Evolutionary conservation across 2,113 vertebrate genomes (phyloP), one percentile per base, ranked within the genome.

Genomic region (Leptocoma aspasia): DNA sequence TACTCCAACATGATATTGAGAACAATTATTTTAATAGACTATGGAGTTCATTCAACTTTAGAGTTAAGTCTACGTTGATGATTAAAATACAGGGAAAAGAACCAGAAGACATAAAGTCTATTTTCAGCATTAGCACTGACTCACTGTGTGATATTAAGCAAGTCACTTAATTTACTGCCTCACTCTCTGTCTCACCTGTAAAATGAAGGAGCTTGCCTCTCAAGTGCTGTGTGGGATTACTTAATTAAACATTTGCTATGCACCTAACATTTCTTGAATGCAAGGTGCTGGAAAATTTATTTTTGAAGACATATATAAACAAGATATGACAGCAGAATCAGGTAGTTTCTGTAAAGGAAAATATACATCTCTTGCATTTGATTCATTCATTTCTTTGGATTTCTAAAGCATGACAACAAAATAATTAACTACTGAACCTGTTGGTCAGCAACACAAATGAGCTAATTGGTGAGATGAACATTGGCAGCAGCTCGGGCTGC

Each of bases 141-240:
- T 97, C 93, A 96, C 17, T n/a, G 59, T 92, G 59, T 94, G 90
- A 92, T 94, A 80, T 83, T 95, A 88, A 88, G 56, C 47, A 91
- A 80, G 60, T 83, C 60, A 70, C 53, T 93, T 91, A 86, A 83
- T 81, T 94, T 92, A 95, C 76, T 94, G 56, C 87, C 84, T 92
- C 86, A 39, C 76, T 77, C 30, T 86, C 47, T 86, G 28, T 87
- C 54, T 92, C 87, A 95, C 95, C 92, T 95, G 76, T 88, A 86
- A 95, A 95, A 86, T 35, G 56, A 90, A 44, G 79, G 50, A 90
- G 92, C 56, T 63, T 92, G 71, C 87, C 82, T 96, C 68, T 92
- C 75, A 92, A 90, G 41, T 86, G 82, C 60, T 89, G 52, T 57
- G 71, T 86, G 85, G 89, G 76, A 86, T 88, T 77, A 88, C 86